These are phyloP conservation scores for Chrosomus eos DNA, from an alignment of 2,797 vertebrate genomes.

Conservation along the genomic window DNA sequence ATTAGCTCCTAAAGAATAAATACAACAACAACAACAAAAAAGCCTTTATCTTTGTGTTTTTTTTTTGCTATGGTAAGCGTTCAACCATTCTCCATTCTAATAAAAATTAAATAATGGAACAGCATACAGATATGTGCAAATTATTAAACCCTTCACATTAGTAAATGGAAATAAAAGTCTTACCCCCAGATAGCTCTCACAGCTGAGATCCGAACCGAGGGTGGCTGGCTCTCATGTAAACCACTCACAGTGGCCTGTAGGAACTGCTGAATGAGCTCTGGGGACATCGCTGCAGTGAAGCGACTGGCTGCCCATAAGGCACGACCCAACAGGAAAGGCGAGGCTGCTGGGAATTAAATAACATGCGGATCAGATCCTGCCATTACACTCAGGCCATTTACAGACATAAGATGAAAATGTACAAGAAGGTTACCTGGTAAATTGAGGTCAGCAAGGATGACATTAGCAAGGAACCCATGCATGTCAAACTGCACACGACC, in stretches of 20 bases:
- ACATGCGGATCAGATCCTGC: background rate
- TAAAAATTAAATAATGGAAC: background rate
- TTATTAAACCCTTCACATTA: background rate
- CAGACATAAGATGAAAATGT: background rate
- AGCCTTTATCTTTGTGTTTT: background rate
- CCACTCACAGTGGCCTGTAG: constrained; percentile 97
- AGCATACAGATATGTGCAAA: background rate
- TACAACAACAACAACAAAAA: no score
- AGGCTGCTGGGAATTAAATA: constrained; percentile 74
- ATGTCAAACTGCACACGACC: constrained; percentile 96
- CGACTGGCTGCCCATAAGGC: constrained; percentile 98
- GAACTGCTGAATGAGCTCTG: constrained; percentile 98
- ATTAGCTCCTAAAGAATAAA: no score
- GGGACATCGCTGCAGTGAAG: constrained; percentile 96
- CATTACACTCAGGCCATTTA: background rate
- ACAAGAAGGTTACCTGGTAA: constrained; percentile 80
- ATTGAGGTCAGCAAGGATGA: constrained; percentile 95
- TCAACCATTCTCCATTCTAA: background rate
- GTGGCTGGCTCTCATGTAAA: constrained; percentile 92
- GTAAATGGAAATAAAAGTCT: constrained; percentile 59
- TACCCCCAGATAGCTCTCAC: constrained; percentile 98
- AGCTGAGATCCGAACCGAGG: constrained; percentile 94
- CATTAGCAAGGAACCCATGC: constrained; percentile 93
- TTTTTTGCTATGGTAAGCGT: background rate
- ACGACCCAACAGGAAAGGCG: constrained; percentile 94